Evolutionary conservation across 2,888 invertebrate genomes (phyloP).

Genomic region (Platycheirus rosarum): DNA sequence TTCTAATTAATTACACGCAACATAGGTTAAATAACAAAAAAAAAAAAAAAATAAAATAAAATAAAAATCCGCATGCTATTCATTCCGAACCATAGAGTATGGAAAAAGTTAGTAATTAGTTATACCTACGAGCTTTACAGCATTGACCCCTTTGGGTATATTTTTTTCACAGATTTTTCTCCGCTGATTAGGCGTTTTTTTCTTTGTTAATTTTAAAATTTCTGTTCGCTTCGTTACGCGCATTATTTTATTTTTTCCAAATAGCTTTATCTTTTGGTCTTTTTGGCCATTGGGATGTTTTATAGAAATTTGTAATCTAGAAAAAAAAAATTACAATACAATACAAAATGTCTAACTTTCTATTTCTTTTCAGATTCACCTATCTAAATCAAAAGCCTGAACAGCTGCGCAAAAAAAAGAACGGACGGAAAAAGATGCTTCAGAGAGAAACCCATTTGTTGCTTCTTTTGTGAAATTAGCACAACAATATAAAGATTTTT

Average conservation of each 20-base stretch:
- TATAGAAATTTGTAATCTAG: slow-evolving; percentile 27
- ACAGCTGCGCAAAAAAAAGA: slow-evolving; percentile 16
- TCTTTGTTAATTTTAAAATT: slow-evolving; percentile 1
- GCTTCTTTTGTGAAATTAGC: slow-evolving; percentile 30
- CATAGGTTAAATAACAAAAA: slow-evolving; percentile 1
- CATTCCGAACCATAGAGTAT: slow-evolving; percentile 2
- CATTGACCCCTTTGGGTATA: slow-evolving; percentile 32
- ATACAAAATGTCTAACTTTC: slow-evolving; percentile 42
- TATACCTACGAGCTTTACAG: slow-evolving; percentile 30
- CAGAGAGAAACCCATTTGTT: slow-evolving; percentile 4
- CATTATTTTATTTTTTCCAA: not conserved
- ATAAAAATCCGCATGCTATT: slow-evolving; percentile 28
- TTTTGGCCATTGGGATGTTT: too few relatives aligned
- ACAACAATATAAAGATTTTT: slow-evolving; percentile 19
- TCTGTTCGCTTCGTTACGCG: slow-evolving; percentile 16
- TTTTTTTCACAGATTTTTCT: slow-evolving; percentile 22
- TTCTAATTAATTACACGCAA: slow-evolving; percentile 57
- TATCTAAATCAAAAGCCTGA: slow-evolving; percentile 45
- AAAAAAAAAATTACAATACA: not conserved
- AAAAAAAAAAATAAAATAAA: not conserved
- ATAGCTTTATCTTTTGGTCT: slow-evolving; percentile 20
- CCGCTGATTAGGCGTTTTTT: slow-evolving; percentile 27
- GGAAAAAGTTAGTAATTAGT: not conserved
- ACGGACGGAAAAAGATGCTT: slow-evolving; percentile 47
- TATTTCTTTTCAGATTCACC: slow-evolving; percentile 62